Percentiles rank a stretch among this genome's conserved stretches.
phyloP scores from a whole-genome alignment of 2,888 invertebrate genomes.

The Myathropa florea region DNA sequence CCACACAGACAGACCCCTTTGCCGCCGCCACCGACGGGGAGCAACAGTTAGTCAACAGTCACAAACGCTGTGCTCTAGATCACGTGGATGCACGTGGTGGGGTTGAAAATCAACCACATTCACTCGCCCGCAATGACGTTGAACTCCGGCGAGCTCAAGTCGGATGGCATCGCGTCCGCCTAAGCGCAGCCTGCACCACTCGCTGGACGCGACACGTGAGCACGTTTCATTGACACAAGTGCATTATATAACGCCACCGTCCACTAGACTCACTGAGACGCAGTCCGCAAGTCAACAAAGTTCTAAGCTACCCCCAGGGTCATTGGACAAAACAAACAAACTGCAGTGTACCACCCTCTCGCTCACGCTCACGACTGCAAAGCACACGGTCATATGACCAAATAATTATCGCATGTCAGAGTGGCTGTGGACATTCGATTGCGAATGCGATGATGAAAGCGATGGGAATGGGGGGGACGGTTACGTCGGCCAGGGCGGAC shows the following conservation, averaged over 20 bases:
- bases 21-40: no score
- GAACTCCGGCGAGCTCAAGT: no score
- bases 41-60: not conserved
- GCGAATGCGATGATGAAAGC: not conserved
- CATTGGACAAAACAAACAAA: not conserved
- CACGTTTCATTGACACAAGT: conserved; percentile 37
- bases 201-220: conserved; percentile 4
- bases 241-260: conserved; percentile 13
- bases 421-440: not conserved
- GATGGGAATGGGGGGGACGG: not conserved
- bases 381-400: conserved; percentile 23
- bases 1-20: not conserved
- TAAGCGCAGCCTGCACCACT: not conserved
- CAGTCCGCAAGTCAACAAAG: not conserved
- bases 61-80: not conserved
- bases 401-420: conserved; percentile 34
- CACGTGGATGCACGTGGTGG: conserved; percentile 3
- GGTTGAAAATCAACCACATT: not conserved
- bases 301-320: not conserved
- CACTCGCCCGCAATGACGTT: not conserved
- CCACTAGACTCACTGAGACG: not conserved
- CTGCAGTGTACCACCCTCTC: not conserved
- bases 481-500: no score
- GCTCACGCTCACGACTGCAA: no score
- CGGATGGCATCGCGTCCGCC: not conserved